Base-by-base conservation (phyloP, 37 sponge, comb jelly and placozoan species). In the Trichoplax adhaerens region DNA sequence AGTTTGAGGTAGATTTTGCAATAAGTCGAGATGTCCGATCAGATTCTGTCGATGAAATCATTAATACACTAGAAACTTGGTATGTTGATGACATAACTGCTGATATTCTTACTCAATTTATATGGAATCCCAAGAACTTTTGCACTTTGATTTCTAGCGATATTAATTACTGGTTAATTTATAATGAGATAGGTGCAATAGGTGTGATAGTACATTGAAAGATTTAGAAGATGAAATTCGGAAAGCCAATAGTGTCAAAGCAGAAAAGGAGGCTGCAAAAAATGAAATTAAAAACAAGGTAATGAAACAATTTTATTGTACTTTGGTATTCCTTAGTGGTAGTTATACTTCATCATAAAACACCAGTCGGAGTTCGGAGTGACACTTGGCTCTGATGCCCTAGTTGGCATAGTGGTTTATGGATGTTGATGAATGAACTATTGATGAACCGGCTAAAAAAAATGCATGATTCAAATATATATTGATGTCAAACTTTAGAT, bases 11-110 rank as follows among this genome's bases (percentile, higher is more conserved):
- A 10, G 77, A 89, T 12, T 74, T 74, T 73, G 81, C 84, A 52
- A 89, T 89, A 72, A 86, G 90, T 1, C 77, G 90, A 66, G 90
- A 89, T 61, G 80, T 83, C 58, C 82, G 74, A 65, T 69, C 57
- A 46, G 86, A 77, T 51, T 54, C 65, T 1, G 4, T 89, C 2
- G 73, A 54, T 1, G 66, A 6, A 5, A 83, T 89, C 83, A 59
- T 89, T 2, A 73, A 72, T 0, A 81, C 76, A 58, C 62, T 89
- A 56, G 82, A 85, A 53, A 56, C 71, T 48, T 89, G 90, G 90
- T 88, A 52, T 10, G 10, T 60, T 60, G 62, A n/a, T 60, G 10
- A 60, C 62, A 60, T 60, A 12, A n/a, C 12, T 60, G 12, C 12
- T 60, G 62, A 10, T 12, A 12, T 12, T 60, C 62, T 60, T 29